These are phyloP conservation scores for Trichosurus vulpecula DNA, from an alignment of 2,797 vertebrate species.

Conservation along the genomic window DNA sequence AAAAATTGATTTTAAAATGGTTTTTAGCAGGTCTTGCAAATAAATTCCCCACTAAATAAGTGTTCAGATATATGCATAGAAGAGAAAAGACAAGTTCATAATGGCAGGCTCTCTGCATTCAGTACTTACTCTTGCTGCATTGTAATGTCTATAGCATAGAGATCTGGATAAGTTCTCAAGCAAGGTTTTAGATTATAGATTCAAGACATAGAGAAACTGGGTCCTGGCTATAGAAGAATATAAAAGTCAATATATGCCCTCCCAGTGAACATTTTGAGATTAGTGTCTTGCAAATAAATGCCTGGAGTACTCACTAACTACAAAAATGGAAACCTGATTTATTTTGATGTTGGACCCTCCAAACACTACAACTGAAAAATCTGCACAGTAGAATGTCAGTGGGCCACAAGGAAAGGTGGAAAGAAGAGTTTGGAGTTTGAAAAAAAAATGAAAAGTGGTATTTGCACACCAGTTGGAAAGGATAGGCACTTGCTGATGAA, in stretches of 20 bases:
- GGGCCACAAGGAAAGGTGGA: background rate
- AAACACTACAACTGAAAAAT: background rate
- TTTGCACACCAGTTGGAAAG: background rate
- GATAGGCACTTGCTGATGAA: background rate
- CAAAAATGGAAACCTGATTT: constrained; percentile 9
- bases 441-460: background rate
- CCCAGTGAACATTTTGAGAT: background rate
- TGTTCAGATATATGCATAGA: background rate
- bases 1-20: constrained; percentile 70
- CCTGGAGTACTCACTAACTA: background rate
- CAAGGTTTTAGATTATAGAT: background rate
- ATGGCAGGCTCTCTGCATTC: constrained; percentile 58
- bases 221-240: background rate
- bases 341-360: background rate
- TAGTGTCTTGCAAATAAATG: background rate
- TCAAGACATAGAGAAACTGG: background rate
- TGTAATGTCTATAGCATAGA: background rate
- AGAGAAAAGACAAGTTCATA: background rate
- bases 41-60: background rate
- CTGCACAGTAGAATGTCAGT: background rate
- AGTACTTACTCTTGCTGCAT: background rate
- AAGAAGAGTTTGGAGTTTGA: background rate
- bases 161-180: background rate
- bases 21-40: constrained; percentile 38
- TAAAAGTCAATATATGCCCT: background rate